Conservation (phyloP, 1,140 invertebrate genomes). For the Cataglyphis hispanica region DNA sequence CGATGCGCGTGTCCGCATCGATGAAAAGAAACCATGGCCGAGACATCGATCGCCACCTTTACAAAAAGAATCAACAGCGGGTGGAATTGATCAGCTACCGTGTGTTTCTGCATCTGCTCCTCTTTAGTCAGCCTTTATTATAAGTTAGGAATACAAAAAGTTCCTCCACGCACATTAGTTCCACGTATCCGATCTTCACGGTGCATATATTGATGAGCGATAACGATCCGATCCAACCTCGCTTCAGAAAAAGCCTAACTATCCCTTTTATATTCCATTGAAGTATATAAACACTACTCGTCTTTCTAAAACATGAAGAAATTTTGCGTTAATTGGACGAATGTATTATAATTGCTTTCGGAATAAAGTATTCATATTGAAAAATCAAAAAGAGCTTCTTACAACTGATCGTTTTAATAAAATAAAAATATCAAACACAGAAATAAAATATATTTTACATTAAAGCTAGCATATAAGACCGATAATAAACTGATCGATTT, state of each 20-base stretch:
- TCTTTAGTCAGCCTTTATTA: constrained; percentile 70
- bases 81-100: constrained; percentile 72
- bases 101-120: constrained; percentile 70
- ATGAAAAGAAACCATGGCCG: constrained; percentile 37
- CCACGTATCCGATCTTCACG: constrained; percentile 64
- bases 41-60: constrained; percentile 59
- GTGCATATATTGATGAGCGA: constrained; percentile 57
- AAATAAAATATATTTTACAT: not conserved
- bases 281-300: not conserved
- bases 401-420: not conserved
- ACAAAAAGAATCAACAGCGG: constrained; percentile 67
- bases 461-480: not conserved
- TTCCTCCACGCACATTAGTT: constrained; percentile 66
- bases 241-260: constrained; percentile 49
- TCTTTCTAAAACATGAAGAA: not conserved
- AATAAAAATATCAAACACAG: not conserved
- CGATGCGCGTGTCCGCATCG: constrained; percentile 28
- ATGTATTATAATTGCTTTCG: not conserved
- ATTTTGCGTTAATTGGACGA: not conserved
- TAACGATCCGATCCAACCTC: constrained; percentile 57
- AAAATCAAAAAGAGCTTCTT: not conserved
- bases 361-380: not conserved
- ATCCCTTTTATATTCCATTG: constrained; percentile 39
- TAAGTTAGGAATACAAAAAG: constrained; percentile 66
- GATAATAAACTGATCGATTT: not conserved